Evolutionary conservation across 2,888 invertebrate genomes (phyloP).

Genomic region (Megamerina dolium): DNA sequence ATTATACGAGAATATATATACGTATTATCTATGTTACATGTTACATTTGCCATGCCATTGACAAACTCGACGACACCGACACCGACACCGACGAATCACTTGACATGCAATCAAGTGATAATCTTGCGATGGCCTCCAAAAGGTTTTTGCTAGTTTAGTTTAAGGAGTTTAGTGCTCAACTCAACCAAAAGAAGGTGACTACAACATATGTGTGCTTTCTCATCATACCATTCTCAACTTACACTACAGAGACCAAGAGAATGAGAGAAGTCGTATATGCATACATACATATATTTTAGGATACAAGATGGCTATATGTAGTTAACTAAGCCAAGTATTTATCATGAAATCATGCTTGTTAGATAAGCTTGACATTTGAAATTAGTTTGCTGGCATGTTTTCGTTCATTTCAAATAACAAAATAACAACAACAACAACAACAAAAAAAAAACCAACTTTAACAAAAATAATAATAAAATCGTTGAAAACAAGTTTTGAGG

Average conservation of each 20-base stretch:
- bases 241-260: too few species aligned
- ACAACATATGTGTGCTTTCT: too few species aligned
- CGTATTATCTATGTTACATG: background rate
- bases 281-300: background rate
- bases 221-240: too few species aligned
- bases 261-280: background rate
- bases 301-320: conserved; percentile 5
- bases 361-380: conserved; percentile 47
- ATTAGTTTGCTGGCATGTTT: conserved; percentile 34
- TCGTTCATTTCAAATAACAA: background rate
- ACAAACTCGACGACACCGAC: background rate
- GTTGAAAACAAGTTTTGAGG: too few species aligned
- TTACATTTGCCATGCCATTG: background rate
- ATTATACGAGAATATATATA: conserved; percentile 1
- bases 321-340: too few species aligned
- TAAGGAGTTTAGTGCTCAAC: too few species aligned
- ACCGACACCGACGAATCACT: conserved; percentile 5
- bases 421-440: background rate
- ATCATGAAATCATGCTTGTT: conserved; percentile 40
- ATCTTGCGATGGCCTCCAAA: conserved; percentile 16
- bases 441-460: background rate
- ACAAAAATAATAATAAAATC: background rate
- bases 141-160: too few species aligned
- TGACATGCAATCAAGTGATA: conserved; percentile 20
- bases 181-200: too few species aligned